Conservation (phyloP, 2,113 vertebrate genomes). For the Mirounga angustirostris region DNA sequence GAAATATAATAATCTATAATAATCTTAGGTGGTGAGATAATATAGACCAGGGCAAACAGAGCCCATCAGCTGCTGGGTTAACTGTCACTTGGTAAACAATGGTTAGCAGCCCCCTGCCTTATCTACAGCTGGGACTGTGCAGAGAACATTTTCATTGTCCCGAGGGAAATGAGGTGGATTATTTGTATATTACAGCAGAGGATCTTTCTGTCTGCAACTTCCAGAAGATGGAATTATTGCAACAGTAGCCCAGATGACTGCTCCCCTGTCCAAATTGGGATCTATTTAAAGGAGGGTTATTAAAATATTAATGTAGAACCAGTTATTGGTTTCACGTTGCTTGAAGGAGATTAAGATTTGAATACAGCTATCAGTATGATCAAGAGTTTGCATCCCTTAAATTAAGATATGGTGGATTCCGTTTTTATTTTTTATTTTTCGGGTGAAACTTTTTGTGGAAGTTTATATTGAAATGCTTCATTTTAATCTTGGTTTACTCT, state of each 20-base stretch:
- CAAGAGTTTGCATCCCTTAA: slow-evolving; percentile 32
- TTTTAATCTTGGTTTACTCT: slow-evolving; percentile 57
- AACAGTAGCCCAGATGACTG: slow-evolving; percentile 31
- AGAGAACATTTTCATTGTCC: slow-evolving; percentile 70
- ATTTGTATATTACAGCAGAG: slow-evolving; percentile 7
- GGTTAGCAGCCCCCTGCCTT: slow-evolving; percentile 41
- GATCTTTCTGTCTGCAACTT: slow-evolving; percentile 35
- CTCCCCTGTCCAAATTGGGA: neutral
- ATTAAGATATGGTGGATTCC: neutral
- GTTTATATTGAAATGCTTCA: neutral
- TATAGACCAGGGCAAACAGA: neutral
- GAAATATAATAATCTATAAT: neutral
- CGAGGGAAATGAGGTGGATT: slow-evolving; percentile 68
- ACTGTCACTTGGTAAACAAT: slow-evolving; percentile 74
- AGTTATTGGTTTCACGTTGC: neutral
- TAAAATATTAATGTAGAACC: neutral
- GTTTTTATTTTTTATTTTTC: neutral
- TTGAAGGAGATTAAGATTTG: neutral
- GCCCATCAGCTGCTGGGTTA: slow-evolving; percentile 25
- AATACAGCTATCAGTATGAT: slow-evolving; percentile 28
- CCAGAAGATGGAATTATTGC: neutral
- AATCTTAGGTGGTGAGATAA: neutral
- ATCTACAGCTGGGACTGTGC: slow-evolving; percentile 85
- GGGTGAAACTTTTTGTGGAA: slow-evolving; percentile 30
- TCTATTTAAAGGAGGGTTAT: neutral